Percentiles rank a stretch among this genome's conserved stretches.
phyloP scores from a whole-genome alignment of 2,888 invertebrate species.

The Halocaridina rubra region DNA sequence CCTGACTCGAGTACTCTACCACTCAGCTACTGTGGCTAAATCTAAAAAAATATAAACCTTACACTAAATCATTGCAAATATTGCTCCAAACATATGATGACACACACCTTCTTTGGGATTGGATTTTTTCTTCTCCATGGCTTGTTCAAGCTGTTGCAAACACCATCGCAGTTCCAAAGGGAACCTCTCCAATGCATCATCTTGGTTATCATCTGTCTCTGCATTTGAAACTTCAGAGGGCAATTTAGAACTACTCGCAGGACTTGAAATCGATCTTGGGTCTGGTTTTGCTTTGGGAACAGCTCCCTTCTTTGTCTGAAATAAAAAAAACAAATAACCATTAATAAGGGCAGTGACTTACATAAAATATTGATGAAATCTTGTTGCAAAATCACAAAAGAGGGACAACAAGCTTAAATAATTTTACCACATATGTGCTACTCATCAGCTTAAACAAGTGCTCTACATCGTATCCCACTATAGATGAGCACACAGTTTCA shows the following conservation, averaged over 20 bases:
- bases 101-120: not conserved
- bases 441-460: not conserved
- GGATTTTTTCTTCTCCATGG: slow-evolving; percentile 23
- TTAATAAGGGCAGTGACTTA: not conserved
- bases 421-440: not conserved
- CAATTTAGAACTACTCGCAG: not conserved
- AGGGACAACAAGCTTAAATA: not conserved
- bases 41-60: too few relatives aligned
- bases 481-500: not conserved
- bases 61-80: too few relatives aligned
- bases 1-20: too few relatives aligned
- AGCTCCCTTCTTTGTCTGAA: slow-evolving; percentile 6
- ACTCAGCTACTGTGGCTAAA: too few relatives aligned
- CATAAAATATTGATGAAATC: not conserved
- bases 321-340: not conserved
- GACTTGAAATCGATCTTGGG: not conserved
- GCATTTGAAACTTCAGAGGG: not conserved
- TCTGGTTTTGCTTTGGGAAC: not conserved
- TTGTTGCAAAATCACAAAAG: too few relatives aligned
- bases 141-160: slow-evolving; percentile 34
- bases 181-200: slow-evolving; percentile 20
- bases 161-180: slow-evolving; percentile 43
- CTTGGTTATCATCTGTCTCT: slow-evolving; percentile 1
- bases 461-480: not conserved
- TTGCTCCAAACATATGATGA: too few relatives aligned